Base-by-base conservation (phyloP, 2,888 invertebrate species). In the Copidosoma aretas region DNA sequence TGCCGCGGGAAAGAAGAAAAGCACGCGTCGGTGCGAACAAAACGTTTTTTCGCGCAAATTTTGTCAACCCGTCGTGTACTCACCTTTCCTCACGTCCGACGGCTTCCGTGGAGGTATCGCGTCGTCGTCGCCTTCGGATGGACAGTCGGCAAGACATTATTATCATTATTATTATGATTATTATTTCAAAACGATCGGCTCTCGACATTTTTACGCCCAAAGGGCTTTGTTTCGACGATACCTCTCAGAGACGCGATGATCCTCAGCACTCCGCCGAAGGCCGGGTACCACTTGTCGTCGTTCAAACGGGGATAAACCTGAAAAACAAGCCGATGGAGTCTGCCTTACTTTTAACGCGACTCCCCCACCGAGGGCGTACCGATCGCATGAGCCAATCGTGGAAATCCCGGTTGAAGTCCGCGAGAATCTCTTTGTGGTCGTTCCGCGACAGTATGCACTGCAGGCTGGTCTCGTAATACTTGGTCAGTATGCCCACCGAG, bases 221-320 rank as follows among this genome's bases (percentile, higher is more conserved):
- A n/a, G n/a, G n/a, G n/a, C n/a, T 32, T 32, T 32, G 32, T 32
- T 32, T 32, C 32, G 32, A 32, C 32, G 8, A 32, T 67, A 66
- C 79, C 73, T 73, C 80, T 82, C 64, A 86, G 75, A 1, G 84
- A 84, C 54, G 82, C 80, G 41, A 84, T 78, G 21, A 87, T 80
- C 68, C 84, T 79, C 0, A 88, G 79, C 1, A 88, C 84, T 71
- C 85, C 85, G 4, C 86, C 86, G 10, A 89, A 84, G 4, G 85
- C 89, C 4, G 88, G 83, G 75, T 90, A 91, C 74, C 90, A 85
- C 68, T 86, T 85, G 3, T 89, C 88, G 74, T 90, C 89, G 60
- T 84, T 84, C 21, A 90, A 83, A 77, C 87, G 89, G 0, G 86
- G 86, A 12, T 85, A 74, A 2, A 89, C 83, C 84, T 82, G 67